Conservation (phyloP, 2,113 vertebrate genomes). For the Macheiramphus alcinus region DNA sequence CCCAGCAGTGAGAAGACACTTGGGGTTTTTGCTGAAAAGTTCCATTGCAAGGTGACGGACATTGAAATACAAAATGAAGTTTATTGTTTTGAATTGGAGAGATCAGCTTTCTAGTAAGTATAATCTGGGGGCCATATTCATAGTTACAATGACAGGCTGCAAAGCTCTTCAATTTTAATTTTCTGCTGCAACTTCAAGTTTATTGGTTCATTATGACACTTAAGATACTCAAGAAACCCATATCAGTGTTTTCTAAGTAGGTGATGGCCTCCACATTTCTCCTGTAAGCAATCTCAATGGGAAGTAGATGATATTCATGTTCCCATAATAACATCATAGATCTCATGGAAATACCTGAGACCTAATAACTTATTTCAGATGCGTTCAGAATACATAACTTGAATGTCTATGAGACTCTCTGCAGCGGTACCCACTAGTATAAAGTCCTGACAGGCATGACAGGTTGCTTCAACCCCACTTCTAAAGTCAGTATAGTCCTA, state of each 20-base stretch:
- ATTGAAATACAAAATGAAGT: background rate
- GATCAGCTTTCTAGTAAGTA: background rate
- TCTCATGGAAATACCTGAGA: background rate
- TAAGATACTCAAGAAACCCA: background rate
- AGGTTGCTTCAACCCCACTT: background rate
- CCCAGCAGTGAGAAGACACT: background rate
- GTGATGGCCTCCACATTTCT: background rate
- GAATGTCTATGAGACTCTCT: background rate
- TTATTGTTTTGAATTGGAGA: background rate
- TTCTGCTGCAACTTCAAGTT: background rate
- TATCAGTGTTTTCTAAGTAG: background rate
- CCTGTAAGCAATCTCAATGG: background rate
- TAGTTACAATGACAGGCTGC: background rate
- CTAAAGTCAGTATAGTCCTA: background rate
- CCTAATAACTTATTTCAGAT: background rate
- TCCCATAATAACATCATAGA: background rate
- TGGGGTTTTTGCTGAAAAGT: background rate
- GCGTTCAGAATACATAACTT: background rate
- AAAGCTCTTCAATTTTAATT: background rate
- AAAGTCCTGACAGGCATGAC: background rate
- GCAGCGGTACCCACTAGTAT: background rate
- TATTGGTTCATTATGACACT: background rate
- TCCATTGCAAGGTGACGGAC: background rate
- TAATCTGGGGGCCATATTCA: background rate
- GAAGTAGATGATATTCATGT: background rate